Evolutionary conservation across 1,140 invertebrate genomes (phyloP).

Genomic region (Saxidomus purpurata): DNA sequence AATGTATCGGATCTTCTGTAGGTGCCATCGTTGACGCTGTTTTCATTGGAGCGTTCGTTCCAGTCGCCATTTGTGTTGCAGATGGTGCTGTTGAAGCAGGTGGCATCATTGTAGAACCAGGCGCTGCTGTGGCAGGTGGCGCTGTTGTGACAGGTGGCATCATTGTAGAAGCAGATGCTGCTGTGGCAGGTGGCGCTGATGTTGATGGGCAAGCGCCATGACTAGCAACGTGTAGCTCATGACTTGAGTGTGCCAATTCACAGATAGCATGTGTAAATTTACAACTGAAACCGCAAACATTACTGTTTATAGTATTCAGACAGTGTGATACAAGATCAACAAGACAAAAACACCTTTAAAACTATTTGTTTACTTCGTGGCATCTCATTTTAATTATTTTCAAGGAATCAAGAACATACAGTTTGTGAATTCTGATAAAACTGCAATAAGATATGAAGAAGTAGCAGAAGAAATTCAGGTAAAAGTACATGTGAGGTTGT

Average conservation of each 20-base stretch:
- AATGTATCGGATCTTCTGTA: conserved; percentile 4
- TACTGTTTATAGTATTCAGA: no score
- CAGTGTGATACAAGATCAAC: no score
- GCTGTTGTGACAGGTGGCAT: not conserved
- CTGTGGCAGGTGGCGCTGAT: not conserved
- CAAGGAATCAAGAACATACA: no score
- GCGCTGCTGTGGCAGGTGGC: not conserved
- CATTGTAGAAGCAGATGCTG: not conserved
- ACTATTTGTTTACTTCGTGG: no score
- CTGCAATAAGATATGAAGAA: no score
- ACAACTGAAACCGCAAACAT: not conserved
- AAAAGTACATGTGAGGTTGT: no score
- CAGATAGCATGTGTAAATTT: conserved; percentile 23
- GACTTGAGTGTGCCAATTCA: not conserved
- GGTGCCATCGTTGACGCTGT: not conserved
- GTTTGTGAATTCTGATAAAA: no score
- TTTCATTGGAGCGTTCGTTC: not conserved
- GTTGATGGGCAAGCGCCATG: not conserved
- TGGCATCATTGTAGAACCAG: not conserved
- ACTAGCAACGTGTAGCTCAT: not conserved
- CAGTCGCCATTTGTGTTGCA: not conserved
- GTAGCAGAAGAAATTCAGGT: no score
- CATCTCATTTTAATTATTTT: no score
- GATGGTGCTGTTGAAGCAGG: not conserved
- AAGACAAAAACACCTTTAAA: no score